phyloP scores from a whole-genome alignment of 2,888 invertebrate species.

The Drosophila acutilabella region DNA sequence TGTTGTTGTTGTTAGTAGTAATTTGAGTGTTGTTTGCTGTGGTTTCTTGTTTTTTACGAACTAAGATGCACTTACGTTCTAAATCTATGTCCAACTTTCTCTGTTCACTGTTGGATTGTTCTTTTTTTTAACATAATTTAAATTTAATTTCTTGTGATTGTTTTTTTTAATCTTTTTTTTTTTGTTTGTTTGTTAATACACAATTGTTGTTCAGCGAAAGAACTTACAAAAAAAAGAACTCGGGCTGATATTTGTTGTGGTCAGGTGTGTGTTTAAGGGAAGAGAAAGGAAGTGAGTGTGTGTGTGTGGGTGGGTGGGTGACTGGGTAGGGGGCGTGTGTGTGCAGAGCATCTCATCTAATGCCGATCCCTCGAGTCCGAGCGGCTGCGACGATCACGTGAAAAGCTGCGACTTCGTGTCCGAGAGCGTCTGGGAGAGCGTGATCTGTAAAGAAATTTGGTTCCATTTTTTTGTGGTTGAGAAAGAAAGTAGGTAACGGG shows the following conservation, averaged over 20 bases:
- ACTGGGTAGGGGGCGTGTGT: not conserved
- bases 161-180: not conserved
- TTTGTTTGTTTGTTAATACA: slow-evolving; percentile 15
- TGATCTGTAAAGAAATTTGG: slow-evolving; percentile 81
- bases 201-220: slow-evolving; percentile 12
- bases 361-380: slow-evolving; percentile 87
- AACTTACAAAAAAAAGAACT: slow-evolving; percentile 17
- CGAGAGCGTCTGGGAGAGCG: slow-evolving; percentile 84
- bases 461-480: slow-evolving; percentile 1
- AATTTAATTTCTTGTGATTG: slow-evolving; percentile 4
- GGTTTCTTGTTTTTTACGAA: slow-evolving; percentile 30
- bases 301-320: slow-evolving; percentile 7
- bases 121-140: slow-evolving; percentile 7
- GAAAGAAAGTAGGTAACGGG: slow-evolving; percentile 2
- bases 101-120: slow-evolving; percentile 8
- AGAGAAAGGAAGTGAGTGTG: slow-evolving; percentile 2
- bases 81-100: slow-evolving; percentile 38
- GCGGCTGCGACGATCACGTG: slow-evolving; percentile 87
- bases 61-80: slow-evolving; percentile 52
- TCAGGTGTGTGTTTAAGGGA: slow-evolving; percentile 9
- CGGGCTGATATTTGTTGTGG: slow-evolving; percentile 19
- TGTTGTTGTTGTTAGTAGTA: slow-evolving; percentile 16
- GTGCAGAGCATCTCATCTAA: slow-evolving; percentile 69
- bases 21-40: slow-evolving; percentile 29
- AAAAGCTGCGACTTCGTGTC: slow-evolving; percentile 86